Conservation (phyloP, 2,888 invertebrate genomes). For the Hyalella azteca region DNA sequence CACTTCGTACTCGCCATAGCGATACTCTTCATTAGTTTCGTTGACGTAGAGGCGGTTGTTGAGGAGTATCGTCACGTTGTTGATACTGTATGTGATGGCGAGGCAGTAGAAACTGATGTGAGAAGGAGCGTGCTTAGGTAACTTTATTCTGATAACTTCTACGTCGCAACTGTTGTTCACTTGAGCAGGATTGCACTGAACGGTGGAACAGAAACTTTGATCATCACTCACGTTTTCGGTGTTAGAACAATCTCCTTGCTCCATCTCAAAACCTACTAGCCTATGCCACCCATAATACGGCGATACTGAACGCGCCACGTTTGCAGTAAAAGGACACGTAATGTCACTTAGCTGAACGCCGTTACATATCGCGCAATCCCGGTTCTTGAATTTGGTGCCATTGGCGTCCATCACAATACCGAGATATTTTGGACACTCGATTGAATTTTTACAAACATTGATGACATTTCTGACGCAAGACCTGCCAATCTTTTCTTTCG, state of each 20-base stretch:
- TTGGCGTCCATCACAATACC: neutral
- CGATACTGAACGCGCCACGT: no score
- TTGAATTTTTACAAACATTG: neutral
- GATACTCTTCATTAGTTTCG: conserved; percentile 38
- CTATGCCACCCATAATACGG: neutral
- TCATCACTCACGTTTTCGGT: neutral
- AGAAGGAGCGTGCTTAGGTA: conserved; percentile 14
- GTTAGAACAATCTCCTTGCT: conserved; percentile 1
- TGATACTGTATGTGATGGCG: conserved; percentile 37
- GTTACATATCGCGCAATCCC: conserved; percentile 37
- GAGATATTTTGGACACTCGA: neutral
- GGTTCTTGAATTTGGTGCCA: conserved; percentile 31
- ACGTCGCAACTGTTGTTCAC: conserved; percentile 38
- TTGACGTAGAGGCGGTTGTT: conserved; percentile 48
- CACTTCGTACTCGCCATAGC: conserved; percentile 51
- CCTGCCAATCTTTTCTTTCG: neutral
- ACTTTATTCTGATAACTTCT: conserved; percentile 22
- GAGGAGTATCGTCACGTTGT: conserved; percentile 38
- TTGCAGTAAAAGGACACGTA: neutral
- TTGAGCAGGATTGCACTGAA: conserved; percentile 41
- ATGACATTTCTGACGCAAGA: neutral
- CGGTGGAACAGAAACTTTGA: conserved; percentile 32
- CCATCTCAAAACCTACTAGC: neutral
- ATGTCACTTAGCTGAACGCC: neutral
- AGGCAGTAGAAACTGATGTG: conserved; percentile 47